Base-by-base conservation (phyloP, 1,140 invertebrate species). In the Coenobita brevimanus region DNA sequence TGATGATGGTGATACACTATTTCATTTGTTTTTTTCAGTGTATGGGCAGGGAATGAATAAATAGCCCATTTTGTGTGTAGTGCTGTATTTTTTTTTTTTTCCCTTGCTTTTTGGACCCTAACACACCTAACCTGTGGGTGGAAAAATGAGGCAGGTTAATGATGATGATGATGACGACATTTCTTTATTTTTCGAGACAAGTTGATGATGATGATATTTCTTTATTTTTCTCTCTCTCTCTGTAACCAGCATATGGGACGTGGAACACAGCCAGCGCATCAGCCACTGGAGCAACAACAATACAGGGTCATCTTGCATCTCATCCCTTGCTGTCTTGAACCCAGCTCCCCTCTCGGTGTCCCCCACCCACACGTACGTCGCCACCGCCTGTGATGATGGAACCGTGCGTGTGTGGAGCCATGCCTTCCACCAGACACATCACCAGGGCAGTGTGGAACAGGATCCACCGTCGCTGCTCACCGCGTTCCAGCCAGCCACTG, bases 281-380 rank as follows among this genome's bases (percentile, higher is more conserved):
- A 91, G 91, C 24, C 91, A 92, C 71, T 91, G 93, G 57, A 82
- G 69, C 24, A 93, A 94, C 82, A 90, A 91, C 30, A 92, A 93
- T 89, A 90, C 91, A 38, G 91, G 91, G 62, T 90, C 91, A 82
- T 92, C 95, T 36, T 95, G 95, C 73, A 95, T 99, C 57, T 96
- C 97, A 10, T 94, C 96, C 50, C 93, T 98, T 46, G 96, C 98
- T 91, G 97, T 97, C 92, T 92, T 98, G n/a, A 98, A 99, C 96
- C 78, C 97, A 98, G 92, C 96, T 97, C 92, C 94, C 95, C 82
- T 94, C 95, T 50, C 46, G 17, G 46, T 8, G 46, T 50, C 46
- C 46, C 46, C 46, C 46, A 50, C 46, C 6, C 38, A 92, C 97
- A 86, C 92, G 97, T 33, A 94, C 97, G 92, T 94, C 95, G 54